These are phyloP conservation scores for Phyllotreta cruciferae DNA, from an alignment of 2,888 invertebrate genomes.

Conservation along the genomic window DNA sequence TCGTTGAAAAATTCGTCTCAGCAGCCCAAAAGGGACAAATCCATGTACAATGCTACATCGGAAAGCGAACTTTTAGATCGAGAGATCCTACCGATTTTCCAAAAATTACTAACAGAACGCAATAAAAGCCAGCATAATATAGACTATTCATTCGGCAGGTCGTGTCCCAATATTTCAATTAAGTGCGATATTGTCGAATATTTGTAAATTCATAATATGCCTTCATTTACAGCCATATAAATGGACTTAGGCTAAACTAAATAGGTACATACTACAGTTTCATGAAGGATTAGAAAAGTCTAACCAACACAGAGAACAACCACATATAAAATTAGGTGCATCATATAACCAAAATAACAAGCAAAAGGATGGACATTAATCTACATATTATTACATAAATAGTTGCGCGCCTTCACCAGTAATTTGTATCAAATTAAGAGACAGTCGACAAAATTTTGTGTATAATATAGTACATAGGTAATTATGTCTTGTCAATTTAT, in stretches of 20 bases:
- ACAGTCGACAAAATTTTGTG: too few relatives aligned
- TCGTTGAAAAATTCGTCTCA: constrained; percentile 38
- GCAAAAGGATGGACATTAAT: too few relatives aligned
- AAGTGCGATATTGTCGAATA: constrained; percentile 96
- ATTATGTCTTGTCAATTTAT: too few relatives aligned
- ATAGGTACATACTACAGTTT: background rate
- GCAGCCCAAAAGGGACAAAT: constrained; percentile 53
- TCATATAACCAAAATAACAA: too few relatives aligned
- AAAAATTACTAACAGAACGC: constrained; percentile 86
- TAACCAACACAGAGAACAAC: too few relatives aligned
- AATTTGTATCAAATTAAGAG: too few relatives aligned
- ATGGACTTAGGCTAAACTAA: background rate
- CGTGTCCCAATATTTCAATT: constrained; percentile 93
- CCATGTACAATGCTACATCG: constrained; percentile 76
- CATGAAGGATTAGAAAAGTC: too few relatives aligned
- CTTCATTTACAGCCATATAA: background rate
- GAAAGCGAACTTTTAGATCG: constrained; percentile 83
- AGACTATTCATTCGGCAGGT: constrained; percentile 79
- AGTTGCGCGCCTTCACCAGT: too few relatives aligned
- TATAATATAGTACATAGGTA: too few relatives aligned
- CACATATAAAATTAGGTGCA: too few relatives aligned
- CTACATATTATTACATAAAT: too few relatives aligned
- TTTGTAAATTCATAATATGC: constrained; percentile 65
- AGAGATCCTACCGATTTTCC: constrained; percentile 89
- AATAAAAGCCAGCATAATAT: constrained; percentile 72